Percentiles rank a stretch among this genome's conserved stretches.
Conservation (phyloP, 2,888 invertebrate genomes). For the Chironomus tentans region DNA sequence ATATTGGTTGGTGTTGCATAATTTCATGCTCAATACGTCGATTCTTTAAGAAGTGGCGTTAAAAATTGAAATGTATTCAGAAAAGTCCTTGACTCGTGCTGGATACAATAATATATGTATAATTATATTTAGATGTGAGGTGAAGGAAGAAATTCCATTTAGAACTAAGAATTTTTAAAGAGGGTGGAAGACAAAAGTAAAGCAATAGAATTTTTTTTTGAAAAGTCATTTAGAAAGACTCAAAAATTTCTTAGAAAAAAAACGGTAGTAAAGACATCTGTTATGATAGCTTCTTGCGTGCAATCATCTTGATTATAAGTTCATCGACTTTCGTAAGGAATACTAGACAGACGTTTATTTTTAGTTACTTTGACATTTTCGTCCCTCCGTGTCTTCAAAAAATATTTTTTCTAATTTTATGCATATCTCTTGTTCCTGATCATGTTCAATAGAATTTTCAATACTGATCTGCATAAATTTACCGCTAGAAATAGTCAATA, state of each 20-base stretch:
- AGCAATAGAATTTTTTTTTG: not conserved
- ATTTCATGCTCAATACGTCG: no score
- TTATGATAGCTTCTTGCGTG: not conserved
- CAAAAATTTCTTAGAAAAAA: not conserved
- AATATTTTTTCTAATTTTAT: no score
- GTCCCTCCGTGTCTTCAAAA: no score
- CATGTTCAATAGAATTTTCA: no score
- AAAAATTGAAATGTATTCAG: not conserved
- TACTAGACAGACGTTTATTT: no score
- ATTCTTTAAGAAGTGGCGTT: no score
- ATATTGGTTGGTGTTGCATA: no score
- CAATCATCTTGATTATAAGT: slow-evolving; percentile 1
- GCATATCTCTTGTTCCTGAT: no score
- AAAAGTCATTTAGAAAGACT: not conserved
- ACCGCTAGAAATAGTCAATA: no score
- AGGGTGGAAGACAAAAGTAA: not conserved
- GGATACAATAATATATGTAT: not conserved
- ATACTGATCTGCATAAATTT: no score
- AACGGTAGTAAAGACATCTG: not conserved
- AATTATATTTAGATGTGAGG: not conserved
- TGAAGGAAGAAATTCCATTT: not conserved
- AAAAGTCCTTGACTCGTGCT: not conserved
- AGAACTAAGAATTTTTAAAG: no score
- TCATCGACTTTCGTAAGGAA: not conserved
- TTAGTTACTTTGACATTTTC: no score